Evolutionary conservation across 2,888 invertebrate species (phyloP), one percentile per base, ranked within the genome.

Genomic region (Drosophila helvetica): DNA sequence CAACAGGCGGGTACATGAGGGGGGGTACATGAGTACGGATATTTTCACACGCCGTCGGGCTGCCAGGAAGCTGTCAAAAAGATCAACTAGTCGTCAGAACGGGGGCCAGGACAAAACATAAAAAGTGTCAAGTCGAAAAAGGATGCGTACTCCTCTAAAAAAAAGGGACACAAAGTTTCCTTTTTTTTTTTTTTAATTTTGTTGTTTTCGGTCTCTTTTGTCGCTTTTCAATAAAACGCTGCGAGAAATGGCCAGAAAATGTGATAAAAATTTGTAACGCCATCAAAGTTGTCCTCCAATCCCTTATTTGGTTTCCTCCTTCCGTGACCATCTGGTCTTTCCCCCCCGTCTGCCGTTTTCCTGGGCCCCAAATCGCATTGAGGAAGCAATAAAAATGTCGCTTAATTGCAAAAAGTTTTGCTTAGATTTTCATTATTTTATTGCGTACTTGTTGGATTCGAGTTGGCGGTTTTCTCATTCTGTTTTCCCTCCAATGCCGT

Each of bases 391-490:
- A 81, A 81, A 81, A 81, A 85, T 81, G 81, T 81, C 81, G 77
- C 86, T 79, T 88, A 88, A 89, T 88, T 88, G 86, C 86, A 74
- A 74, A 88, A 88, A 88, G 77, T 88, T 87, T 83, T 87, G 81
- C 80, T 79, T 80, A 78, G 83, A 86, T 79, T 79, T 84, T 84
- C 74, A 86, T 82, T 82, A 82, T 86, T 82, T 82, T 78, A 78
- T 86, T 74, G 79, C 75, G 69, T 70, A 75, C 79, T 79, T 86
- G 79, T 79, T 67, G 61, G 38, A 8, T 51, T 52, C 22, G 12
- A 38, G 19, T 53, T 53, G 22, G 27, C 30, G 30, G 33, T 50
- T 42, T 54, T 33, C 10, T 46, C 0, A 27, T 42, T 18, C 19
- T 5, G 46, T 38, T 46, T n/a, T 46, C 6, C 17, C n/a, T 25